Evolutionary conservation across 2,797 vertebrate species (phyloP), one percentile per base, ranked within the genome.

Genomic region (Acanthurus lineatus): DNA sequence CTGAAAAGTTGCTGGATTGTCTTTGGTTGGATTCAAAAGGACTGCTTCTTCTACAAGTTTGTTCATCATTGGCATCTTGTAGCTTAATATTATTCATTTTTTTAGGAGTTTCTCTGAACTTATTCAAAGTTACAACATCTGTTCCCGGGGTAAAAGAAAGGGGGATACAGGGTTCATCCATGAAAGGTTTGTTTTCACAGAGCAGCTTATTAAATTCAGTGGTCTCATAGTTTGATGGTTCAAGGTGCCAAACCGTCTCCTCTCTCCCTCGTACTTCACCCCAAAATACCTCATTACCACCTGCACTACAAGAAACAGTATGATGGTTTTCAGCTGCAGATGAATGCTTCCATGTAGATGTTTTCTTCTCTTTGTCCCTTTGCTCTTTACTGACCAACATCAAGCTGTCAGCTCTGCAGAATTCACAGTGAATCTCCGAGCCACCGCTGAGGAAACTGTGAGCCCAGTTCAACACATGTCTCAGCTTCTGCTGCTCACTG

Each of bases 401-500:
- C 49, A 67, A 56, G 60, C 48, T 47, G 19, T 80, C 75, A 28
- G 52, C 66, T 65, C 45, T 75, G 73, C 69, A 77, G 16, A 74
- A 17, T 17, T 82, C 47, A 3, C 48, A 16, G 49, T 59, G 35
- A 63, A 82, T 40, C 22, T 79, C 78, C 58, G 77, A 61, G 44
- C 42, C 57, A 8, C 64, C 86, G 17, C 74, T 61, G 2, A 89
- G 80, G 73, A 94, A 93, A 20, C 84, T 83, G 60, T 93, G 83
- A 77, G 93, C 91, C 94, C 92, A 95, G 9, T 84, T 84, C 76
- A 94, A 76, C 51, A 91, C 91, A 69, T 90, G 84, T 16, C 76
- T 78, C 20, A 96, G 88, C 81, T 94, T 96, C 83, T 93, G 88
- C 67, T 80, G 88, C 81, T 95, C 89, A 49, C 91, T 92, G 48